Evolutionary conservation across 2,888 invertebrate species (phyloP).

Genomic region (Xestia sexstrigata): DNA sequence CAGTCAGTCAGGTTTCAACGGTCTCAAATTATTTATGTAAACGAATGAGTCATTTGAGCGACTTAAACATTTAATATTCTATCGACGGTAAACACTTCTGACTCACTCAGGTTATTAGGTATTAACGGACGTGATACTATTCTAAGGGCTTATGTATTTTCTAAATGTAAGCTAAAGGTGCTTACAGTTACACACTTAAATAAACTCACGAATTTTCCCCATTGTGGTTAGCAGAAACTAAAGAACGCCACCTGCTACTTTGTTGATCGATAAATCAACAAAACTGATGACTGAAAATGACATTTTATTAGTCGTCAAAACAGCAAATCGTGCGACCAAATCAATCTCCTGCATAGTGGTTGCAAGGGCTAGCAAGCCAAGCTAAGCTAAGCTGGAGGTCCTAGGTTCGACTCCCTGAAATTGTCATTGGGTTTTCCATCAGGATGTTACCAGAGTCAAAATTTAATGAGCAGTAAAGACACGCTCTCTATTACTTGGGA

Average conservation of each 20-base stretch:
- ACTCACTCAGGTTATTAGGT: conserved; percentile 60
- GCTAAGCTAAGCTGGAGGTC: not conserved
- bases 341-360: not conserved
- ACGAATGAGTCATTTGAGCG: conserved; percentile 62
- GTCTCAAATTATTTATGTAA: conserved; percentile 59
- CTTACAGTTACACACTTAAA: not conserved
- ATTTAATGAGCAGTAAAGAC: not conserved
- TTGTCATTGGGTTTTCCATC: not conserved
- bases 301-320: not conserved
- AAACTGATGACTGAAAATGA: not conserved
- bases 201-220: not conserved
- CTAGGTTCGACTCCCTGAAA: not conserved
- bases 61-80: conserved; percentile 72
- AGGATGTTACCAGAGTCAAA: not conserved
- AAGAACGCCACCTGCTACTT: not conserved
- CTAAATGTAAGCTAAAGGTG: conserved; percentile 17
- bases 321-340: not conserved
- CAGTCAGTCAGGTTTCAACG: conserved; percentile 53
- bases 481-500: not conserved
- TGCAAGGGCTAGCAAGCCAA: too few relatives aligned
- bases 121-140: conserved; percentile 70
- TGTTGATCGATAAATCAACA: not conserved
- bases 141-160: conserved; percentile 84
- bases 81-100: conserved; percentile 66
- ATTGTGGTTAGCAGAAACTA: not conserved